Conservation (phyloP, 1,140 invertebrate genomes). For the Papilio polytes region DNA sequence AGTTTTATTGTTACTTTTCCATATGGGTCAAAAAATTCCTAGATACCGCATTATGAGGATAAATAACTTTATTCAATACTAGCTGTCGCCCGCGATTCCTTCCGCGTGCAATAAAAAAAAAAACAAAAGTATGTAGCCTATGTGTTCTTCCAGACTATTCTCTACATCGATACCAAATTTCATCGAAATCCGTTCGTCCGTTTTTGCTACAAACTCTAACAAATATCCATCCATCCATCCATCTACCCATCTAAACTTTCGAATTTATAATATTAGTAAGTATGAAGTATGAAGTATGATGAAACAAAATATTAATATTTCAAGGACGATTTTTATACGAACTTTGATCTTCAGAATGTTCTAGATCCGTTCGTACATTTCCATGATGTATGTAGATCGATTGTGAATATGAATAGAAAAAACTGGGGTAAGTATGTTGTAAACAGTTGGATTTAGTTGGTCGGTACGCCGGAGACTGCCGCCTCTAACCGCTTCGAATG, state of each 20-base stretch:
- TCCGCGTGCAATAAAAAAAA: too few relatives aligned
- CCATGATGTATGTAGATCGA: conserved; percentile 5
- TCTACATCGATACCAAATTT: too few relatives aligned
- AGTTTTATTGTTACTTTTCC: neutral
- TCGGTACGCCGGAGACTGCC: conserved; percentile 31
- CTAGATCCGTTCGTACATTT: conserved; percentile 7
- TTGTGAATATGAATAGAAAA: conserved; percentile 32
- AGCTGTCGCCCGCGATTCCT: too few relatives aligned
- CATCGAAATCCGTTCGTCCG: too few relatives aligned
- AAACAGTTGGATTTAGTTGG: conserved; percentile 30
- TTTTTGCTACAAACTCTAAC: too few relatives aligned
- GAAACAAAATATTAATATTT: neutral
- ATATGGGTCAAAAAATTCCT: neutral
- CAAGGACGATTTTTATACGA: neutral
- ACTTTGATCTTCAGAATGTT: neutral
- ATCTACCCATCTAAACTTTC: too few relatives aligned
- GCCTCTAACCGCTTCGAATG: conserved; percentile 52
- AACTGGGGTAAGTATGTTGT: conserved; percentile 30
- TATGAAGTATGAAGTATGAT: too few relatives aligned
- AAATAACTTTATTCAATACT: neutral
- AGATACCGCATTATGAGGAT: neutral
- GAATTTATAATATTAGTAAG: too few relatives aligned
- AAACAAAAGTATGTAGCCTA: too few relatives aligned
- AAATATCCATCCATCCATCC: too few relatives aligned
- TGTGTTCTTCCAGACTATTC: too few relatives aligned